Conservation (phyloP, 2,113 vertebrate genomes). For the Procavia capensis region DNA sequence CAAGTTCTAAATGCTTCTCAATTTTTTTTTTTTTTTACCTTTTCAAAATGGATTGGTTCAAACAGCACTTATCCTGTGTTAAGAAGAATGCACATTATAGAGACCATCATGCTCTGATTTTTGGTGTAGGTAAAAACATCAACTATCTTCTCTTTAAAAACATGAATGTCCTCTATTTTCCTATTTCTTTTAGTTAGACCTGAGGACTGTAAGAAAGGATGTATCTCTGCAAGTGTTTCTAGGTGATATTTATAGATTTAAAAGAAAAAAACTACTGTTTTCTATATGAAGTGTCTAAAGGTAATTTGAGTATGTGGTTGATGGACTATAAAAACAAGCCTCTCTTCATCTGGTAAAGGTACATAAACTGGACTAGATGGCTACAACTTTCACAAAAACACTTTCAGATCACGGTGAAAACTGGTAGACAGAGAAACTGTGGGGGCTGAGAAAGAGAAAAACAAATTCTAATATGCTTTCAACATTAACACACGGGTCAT, state of each 20-base stretch:
- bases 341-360: neutral
- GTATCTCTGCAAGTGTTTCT: neutral
- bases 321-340: neutral
- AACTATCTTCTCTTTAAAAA: neutral
- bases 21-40: neutral
- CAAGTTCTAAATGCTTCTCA: neutral
- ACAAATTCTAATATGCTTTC: neutral
- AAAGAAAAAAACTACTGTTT: neutral
- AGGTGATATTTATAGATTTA: neutral
- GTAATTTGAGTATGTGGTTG: constrained; percentile 42
- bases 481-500: neutral
- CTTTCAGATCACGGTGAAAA: constrained; percentile 28
- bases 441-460: neutral
- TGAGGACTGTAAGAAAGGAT: neutral
- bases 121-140: neutral
- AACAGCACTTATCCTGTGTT: neutral
- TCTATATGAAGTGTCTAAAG: neutral
- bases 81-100: neutral
- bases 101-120: neutral
- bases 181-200: constrained; percentile 3
- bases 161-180: neutral
- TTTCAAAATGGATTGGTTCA: neutral
- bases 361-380: neutral
- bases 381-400: neutral
- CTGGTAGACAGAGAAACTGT: neutral